phyloP scores from a whole-genome alignment of 2,797 vertebrate genomes.

The Odontamblyopus rebecca region DNA sequence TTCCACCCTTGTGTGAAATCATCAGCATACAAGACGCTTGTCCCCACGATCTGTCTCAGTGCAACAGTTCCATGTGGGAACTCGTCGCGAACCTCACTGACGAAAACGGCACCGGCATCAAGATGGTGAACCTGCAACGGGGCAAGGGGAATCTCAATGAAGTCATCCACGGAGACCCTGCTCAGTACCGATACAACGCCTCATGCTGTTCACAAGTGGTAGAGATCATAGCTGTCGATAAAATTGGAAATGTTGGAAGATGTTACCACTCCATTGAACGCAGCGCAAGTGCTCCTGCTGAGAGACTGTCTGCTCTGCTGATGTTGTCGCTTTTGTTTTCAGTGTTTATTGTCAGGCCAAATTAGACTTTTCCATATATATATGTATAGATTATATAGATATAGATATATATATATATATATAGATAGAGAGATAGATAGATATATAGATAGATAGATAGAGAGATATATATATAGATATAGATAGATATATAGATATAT shows the following conservation, averaged over 20 bases:
- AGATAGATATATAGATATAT: no score
- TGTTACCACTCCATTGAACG: conserved; percentile 64
- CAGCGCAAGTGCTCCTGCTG: conserved; percentile 31
- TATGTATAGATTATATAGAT: no score
- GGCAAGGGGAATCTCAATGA: conserved; percentile 57
- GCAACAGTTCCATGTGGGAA: conserved; percentile 57
- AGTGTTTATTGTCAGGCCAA: conserved; percentile 1
- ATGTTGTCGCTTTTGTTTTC: conserved; percentile 59
- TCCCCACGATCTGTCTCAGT: conserved; percentile 52
- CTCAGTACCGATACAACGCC: conserved; percentile 57
- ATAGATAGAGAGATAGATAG: no score
- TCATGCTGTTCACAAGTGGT: conserved; percentile 74
- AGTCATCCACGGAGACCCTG: neutral
- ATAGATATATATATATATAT: no score
- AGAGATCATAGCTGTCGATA: conserved; percentile 67
- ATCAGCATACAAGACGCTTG: conserved; percentile 36
- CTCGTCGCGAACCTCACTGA: conserved; percentile 68
- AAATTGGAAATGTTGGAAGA: conserved; percentile 71
- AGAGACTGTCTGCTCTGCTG: conserved; percentile 48
- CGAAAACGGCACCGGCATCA: conserved; percentile 67
- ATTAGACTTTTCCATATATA: neutral
- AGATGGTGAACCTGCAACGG: conserved; percentile 38
- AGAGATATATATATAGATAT: no score
- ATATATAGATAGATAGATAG: no score
- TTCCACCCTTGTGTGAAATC: conserved; percentile 60